Evolutionary conservation across 1,140 invertebrate species (phyloP).

Genomic region (Aphelenchoides fujianensis): DNA sequence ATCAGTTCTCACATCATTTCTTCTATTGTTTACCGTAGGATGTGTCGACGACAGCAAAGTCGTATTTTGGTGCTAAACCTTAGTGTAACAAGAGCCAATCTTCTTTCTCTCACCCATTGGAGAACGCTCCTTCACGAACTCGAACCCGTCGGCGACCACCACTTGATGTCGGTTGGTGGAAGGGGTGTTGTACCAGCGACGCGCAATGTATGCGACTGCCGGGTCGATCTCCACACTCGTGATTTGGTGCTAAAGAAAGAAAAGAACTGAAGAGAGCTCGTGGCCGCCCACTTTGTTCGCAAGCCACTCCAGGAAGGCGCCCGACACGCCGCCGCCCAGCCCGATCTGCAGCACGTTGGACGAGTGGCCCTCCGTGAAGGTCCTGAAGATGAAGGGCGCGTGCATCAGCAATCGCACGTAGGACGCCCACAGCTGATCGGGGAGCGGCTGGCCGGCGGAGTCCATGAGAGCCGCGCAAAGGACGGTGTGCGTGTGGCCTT

Average conservation of each 20-base stretch:
- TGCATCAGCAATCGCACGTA: conserved; percentile 6
- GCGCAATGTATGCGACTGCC: neutral
- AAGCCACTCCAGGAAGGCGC: conserved; percentile 6
- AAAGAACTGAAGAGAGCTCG: neutral
- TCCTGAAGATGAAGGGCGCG: neutral
- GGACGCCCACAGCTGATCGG: neutral
- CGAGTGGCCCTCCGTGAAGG: neutral
- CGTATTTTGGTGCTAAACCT: conserved; percentile 1
- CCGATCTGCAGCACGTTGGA: neutral
- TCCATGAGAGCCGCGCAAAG: neutral
- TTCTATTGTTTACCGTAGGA: too few species aligned
- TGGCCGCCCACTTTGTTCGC: neutral
- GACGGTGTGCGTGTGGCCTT: neutral
- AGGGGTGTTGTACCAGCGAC: conserved; percentile 3
- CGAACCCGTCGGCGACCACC: neutral
- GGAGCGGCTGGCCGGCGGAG: neutral
- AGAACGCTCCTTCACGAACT: neutral
- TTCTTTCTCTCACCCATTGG: neutral
- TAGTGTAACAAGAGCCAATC: neutral
- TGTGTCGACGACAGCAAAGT: conserved; percentile 10
- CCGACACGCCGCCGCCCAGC: neutral
- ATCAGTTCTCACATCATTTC: too few species aligned
- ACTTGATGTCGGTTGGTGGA: neutral
- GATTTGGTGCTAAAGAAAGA: neutral
- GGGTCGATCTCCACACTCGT: conserved; percentile 1